These are phyloP conservation scores for Leucosticte australis DNA, from an alignment of 2,113 vertebrate species.

Conservation along the genomic window DNA sequence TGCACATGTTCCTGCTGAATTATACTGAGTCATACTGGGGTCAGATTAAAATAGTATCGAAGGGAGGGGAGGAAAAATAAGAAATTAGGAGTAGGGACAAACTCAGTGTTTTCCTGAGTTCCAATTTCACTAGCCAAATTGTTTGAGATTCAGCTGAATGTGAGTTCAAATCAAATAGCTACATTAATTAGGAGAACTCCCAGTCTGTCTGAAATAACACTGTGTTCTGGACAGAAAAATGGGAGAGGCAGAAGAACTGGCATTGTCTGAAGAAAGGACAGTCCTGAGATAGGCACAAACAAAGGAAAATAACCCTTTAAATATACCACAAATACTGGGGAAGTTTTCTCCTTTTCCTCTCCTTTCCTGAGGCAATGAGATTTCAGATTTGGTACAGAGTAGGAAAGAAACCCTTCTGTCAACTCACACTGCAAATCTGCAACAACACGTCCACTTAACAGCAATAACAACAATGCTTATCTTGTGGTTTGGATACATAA, in stretches of 20 bases:
- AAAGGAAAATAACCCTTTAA: neutral
- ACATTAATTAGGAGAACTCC: conserved; percentile 6
- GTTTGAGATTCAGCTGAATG: neutral
- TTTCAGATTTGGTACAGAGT: neutral
- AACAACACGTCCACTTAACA: neutral
- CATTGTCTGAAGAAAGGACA: neutral
- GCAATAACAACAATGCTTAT: neutral
- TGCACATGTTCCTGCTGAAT: conserved; percentile 45
- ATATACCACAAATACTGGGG: neutral
- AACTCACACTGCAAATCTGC: neutral
- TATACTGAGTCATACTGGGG: neutral
- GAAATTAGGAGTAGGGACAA: neutral
- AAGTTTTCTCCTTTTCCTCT: neutral
- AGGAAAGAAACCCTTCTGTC: neutral
- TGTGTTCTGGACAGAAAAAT: neutral
- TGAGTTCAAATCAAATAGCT: neutral
- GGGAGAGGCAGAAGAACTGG: neutral
- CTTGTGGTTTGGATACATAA: neutral
- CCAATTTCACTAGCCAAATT: neutral
- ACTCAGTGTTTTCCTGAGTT: neutral
- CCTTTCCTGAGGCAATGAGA: neutral
- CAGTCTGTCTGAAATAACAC: neutral
- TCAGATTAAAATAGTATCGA: neutral
- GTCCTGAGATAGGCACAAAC: neutral
- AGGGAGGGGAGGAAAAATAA: neutral